phyloP scores from a whole-genome alignment of 2,797 vertebrate species.

The Capromys pilorides region DNA sequence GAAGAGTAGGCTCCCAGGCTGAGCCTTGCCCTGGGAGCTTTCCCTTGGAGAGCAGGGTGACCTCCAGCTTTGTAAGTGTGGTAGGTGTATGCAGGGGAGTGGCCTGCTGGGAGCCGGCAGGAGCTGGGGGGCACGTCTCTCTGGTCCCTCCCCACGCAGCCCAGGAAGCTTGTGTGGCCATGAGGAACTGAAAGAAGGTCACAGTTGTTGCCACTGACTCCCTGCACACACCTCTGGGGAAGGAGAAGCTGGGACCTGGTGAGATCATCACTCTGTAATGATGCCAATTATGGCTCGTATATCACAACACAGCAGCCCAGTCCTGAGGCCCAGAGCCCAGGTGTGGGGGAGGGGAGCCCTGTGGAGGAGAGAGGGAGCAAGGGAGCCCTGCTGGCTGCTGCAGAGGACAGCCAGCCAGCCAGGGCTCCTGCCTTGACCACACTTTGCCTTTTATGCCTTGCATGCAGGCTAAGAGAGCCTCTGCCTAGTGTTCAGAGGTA shows the following conservation, averaged over 20 bases:
- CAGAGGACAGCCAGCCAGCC: neutral
- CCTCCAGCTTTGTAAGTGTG: neutral
- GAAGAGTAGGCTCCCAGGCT: neutral
- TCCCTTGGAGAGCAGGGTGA: conserved; percentile 39
- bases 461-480: conserved; percentile 61
- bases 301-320: conserved; percentile 83
- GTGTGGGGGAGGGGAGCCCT: neutral
- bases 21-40: neutral
- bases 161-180: neutral
- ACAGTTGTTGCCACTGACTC: conserved; percentile 53
- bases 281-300: conserved; percentile 84
- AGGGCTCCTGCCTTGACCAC: conserved; percentile 60
- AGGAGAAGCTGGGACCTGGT: conserved; percentile 78
- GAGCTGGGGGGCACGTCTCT: neutral
- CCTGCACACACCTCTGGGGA: conserved; percentile 43
- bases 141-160: neutral
- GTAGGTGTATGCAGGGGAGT: fast-evolving
- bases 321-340: conserved; percentile 56
- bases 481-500: conserved; percentile 53
- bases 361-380: fast-evolving
- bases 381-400: neutral
- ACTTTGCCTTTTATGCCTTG: conserved; percentile 28
- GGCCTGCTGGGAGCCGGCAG: neutral
- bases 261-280: conserved; percentile 85
- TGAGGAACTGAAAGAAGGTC: conserved; percentile 66